These are phyloP conservation scores for Chrysogorgia sp. DNA, from an alignment of 92 coral and sea anemone species.

Conservation along the genomic window DNA sequence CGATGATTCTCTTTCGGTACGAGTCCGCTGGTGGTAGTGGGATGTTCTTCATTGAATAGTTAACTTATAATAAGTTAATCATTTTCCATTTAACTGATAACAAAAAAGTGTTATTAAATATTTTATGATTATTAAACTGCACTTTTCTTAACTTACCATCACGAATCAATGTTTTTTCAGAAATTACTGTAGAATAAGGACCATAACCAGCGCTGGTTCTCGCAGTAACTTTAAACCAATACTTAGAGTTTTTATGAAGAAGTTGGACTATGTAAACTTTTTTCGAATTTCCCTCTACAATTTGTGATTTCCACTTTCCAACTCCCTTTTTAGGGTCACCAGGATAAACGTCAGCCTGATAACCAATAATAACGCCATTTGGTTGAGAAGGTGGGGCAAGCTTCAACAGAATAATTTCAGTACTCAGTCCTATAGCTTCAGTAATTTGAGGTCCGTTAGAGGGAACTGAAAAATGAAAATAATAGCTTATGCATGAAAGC, in stretches of 20 bases:
- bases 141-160: constrained; percentile 73
- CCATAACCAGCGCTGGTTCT: constrained; percentile 75
- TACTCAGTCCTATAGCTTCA: constrained; percentile 47
- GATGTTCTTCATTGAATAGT: too few species aligned
- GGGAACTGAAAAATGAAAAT: not conserved
- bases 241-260: constrained; percentile 62
- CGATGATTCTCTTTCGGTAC: too few species aligned
- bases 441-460: not conserved
- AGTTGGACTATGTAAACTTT: constrained; percentile 50
- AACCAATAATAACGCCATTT: constrained; percentile 77
- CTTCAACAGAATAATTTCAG: constrained; percentile 62
- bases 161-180: constrained; percentile 68
- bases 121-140: too few species aligned
- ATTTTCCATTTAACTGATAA: not conserved
- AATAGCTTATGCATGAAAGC: too few species aligned
- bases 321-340: constrained; percentile 51
- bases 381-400: constrained; percentile 76
- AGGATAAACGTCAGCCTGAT: constrained; percentile 62
- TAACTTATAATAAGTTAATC: too few species aligned
- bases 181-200: constrained; percentile 59
- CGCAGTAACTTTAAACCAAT: constrained; percentile 88
- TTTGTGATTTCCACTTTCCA: constrained; percentile 65
- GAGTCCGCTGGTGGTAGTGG: too few species aligned
- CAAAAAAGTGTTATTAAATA: not conserved
- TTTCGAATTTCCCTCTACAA: constrained; percentile 50